Evolutionary conservation across 2,797 vertebrate genomes (phyloP), one percentile per base, ranked within the genome.

Genomic region (Dermochelys coriacea): DNA sequence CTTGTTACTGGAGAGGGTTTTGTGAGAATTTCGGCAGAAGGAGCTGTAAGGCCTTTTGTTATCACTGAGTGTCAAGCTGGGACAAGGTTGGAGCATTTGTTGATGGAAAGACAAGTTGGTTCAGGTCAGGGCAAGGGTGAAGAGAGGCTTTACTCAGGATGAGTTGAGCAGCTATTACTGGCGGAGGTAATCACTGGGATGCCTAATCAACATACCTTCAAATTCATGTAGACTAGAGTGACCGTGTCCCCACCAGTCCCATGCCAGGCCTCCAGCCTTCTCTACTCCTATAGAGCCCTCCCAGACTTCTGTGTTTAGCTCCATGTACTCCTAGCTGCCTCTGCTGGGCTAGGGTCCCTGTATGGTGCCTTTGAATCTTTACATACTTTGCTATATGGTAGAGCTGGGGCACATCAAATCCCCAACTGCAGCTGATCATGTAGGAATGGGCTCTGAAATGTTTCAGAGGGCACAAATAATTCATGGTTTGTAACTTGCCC

Each of bases 361-460:
- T n/a, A 52, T 19, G 55, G 7, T 45, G 31, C 19, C 16, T 74
- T 45, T 45, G 71, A 45, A 45, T 74, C 11, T 45, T 74, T 12
- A 29, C 49, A 51, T 27, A 45, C 31, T 57, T 78, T 84, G 45
- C 4, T 6, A n/a, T 1, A 0, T 23, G 57, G 41, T 45, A 27
- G 8, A 8, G 5, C 45, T 87, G 12, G 19, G 27, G 14, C 14
- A 12, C 15, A 3, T 29, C 51, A 41, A 84, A 79, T 45, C 4
- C 85, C 6, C 41, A 37, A 5, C 29, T 80, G 27, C 47, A 16
- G 16, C 31, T 0, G 0, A 15, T 79, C 57, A 80, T 54, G 11
- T 8, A 27, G 59, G 5, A 1, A 0, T 4, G 3, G 68, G 59
- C 31, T 61, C 34, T 34, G 59, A 61, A 61, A 61, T 61, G 59